Evolutionary conservation across 2,888 invertebrate genomes (phyloP).

Genomic region (Orthosia gracilis): DNA sequence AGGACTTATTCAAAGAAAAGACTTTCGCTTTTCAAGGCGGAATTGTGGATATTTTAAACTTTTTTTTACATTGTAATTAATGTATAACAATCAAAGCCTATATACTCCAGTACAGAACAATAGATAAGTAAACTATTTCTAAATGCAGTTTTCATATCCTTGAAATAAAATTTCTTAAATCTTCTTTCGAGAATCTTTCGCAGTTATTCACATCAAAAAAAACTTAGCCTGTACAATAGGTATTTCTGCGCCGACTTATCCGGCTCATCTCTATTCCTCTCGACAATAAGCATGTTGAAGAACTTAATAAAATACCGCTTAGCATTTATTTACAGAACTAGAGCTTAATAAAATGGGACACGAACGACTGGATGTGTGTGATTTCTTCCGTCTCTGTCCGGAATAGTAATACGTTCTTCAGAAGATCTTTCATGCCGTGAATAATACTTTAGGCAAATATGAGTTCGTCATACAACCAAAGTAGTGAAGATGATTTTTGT

Average conservation of each 20-base stretch:
- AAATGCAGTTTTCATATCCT: background rate
- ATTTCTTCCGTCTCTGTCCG: constrained; percentile 71
- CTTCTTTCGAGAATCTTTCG: too few relatives aligned
- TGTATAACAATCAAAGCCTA: background rate
- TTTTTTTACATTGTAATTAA: background rate
- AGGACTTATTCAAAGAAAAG: background rate
- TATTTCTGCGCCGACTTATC: constrained; percentile 67
- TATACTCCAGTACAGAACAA: background rate
- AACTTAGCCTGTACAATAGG: constrained; percentile 68
- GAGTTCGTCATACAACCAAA: constrained; percentile 29
- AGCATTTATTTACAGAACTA: constrained; percentile 76
- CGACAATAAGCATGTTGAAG: constrained; percentile 72
- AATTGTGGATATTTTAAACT: background rate
- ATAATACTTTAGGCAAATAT: constrained; percentile 51
- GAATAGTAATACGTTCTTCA: constrained; percentile 66
- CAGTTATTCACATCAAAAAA: constrained; percentile 66
- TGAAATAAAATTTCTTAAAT: too few relatives aligned
- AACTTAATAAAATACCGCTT: constrained; percentile 80
- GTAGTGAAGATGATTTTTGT: constrained; percentile 4
- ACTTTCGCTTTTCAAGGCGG: background rate
- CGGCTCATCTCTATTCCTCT: constrained; percentile 76
- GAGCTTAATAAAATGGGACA: constrained; percentile 72
- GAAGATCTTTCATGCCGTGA: constrained; percentile 46
- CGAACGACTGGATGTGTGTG: constrained; percentile 67
- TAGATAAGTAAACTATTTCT: background rate